These are phyloP conservation scores for Eulemur macaco DNA, from an alignment of 2,113 vertebrate species.

Conservation along the genomic window DNA sequence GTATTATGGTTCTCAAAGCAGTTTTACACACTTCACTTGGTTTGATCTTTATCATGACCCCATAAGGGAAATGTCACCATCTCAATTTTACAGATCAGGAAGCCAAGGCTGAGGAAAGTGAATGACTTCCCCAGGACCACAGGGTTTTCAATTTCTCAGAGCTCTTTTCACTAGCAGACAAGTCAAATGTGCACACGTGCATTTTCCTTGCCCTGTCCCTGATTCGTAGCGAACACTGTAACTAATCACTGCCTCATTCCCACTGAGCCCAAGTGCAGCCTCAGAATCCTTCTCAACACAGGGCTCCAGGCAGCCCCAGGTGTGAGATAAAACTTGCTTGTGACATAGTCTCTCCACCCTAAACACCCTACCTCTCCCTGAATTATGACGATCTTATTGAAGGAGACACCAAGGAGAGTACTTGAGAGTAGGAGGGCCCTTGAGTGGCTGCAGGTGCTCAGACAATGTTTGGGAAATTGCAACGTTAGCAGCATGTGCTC, in stretches of 20 bases:
- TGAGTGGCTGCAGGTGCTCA: constrained; percentile 81
- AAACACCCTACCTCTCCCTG: not conserved
- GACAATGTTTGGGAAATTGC: constrained; percentile 78
- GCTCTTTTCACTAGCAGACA: not conserved
- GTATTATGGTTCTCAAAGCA: not conserved
- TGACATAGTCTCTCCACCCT: not conserved
- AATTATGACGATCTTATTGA: not conserved
- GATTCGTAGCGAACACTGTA: not conserved
- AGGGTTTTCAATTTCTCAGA: not conserved
- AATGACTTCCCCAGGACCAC: not conserved
- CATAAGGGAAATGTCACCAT: not conserved
- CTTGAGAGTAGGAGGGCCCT: constrained; percentile 47
- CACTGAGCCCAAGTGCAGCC: not conserved
- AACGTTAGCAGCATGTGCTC: not conserved
- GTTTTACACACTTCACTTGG: not conserved
- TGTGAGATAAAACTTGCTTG: not conserved
- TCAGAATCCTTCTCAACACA: not conserved
- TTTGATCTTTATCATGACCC: not conserved
- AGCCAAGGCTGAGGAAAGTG: not conserved
- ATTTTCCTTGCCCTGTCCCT: not conserved
- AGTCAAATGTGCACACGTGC: not conserved
- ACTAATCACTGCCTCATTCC: too few relatives aligned
- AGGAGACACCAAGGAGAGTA: not conserved
- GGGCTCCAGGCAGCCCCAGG: not conserved
- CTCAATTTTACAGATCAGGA: not conserved